A percentile compares a stretch with the other conserved stretches of the same genome.
phyloP scores from a whole-genome alignment of 2,888 invertebrate genomes.

The Drosophila mettleri region DNA sequence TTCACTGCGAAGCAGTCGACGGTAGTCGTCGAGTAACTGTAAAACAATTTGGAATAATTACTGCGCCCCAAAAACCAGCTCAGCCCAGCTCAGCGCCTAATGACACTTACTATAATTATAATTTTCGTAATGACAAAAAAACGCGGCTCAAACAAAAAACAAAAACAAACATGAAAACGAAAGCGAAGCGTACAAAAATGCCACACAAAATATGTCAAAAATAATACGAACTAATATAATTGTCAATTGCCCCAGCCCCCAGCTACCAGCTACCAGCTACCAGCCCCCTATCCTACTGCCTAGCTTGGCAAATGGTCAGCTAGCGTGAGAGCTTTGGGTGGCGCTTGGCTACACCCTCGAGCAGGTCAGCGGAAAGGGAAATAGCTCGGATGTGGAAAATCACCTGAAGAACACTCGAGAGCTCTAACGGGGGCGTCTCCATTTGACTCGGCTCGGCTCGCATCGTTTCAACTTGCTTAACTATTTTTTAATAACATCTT shows the following conservation, averaged over 20 bases:
- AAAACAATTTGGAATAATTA: constrained; percentile 74
- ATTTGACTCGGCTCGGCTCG: constrained; percentile 1
- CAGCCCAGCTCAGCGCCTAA: constrained; percentile 70
- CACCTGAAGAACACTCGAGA: constrained; percentile 15
- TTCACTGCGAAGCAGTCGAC: constrained; percentile 29
- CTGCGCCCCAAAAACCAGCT: constrained; percentile 57
- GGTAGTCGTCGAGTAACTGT: constrained; percentile 58
- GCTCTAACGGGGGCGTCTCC: constrained; percentile 33
- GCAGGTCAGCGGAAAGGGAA: constrained; percentile 48
- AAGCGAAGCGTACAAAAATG: constrained; percentile 55
- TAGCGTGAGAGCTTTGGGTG: constrained; percentile 61
- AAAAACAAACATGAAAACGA: constrained; percentile 34
- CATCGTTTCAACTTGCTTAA: constrained; percentile 48
- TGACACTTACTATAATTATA: constrained; percentile 77
- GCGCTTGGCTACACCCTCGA: constrained; percentile 27
- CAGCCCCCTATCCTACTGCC: background rate
- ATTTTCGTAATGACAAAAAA: constrained; percentile 75
- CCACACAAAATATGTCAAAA: constrained; percentile 74
- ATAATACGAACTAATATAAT: constrained; percentile 72
- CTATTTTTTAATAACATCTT: constrained; percentile 80
- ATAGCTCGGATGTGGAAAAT: constrained; percentile 38
- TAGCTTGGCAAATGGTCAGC: constrained; percentile 47
- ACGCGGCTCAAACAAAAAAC: constrained; percentile 18
- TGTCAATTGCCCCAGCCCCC: constrained; percentile 59
- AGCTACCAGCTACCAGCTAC: too few species aligned